Evolutionary conservation across 2,113 vertebrate genomes (phyloP).

Genomic region (Saimiri boliviensis): DNA sequence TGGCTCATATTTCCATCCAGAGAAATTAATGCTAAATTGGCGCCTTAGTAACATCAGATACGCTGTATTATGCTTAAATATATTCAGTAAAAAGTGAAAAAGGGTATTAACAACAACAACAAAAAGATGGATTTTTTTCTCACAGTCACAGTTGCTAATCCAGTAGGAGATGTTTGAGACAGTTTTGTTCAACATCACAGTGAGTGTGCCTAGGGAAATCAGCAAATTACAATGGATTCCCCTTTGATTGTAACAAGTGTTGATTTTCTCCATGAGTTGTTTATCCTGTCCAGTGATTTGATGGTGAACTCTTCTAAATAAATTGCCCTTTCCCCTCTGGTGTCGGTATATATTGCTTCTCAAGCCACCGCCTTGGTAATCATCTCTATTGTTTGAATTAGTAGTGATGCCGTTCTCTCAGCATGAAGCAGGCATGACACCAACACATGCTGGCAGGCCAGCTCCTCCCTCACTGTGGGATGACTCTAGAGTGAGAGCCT

Average conservation of each 20-base stretch:
- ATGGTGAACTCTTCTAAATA: conserved; percentile 74
- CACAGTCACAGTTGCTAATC: not conserved
- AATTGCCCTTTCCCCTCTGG: conserved; percentile 68
- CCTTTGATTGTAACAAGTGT: conserved; percentile 61
- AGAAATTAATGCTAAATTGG: conserved; percentile 58
- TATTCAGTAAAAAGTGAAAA: conserved; percentile 31
- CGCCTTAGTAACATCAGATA: conserved; percentile 45
- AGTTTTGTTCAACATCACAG: not conserved
- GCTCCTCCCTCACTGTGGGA: not conserved
- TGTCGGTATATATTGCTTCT: conserved; percentile 58
- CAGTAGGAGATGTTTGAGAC: conserved; percentile 30
- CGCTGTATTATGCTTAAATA: not conserved
- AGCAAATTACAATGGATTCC: not conserved
- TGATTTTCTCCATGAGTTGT: conserved; percentile 64
- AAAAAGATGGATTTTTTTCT: conserved; percentile 13
- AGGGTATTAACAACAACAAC: not conserved
- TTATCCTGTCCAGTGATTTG: conserved; percentile 76
- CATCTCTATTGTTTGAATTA: conserved; percentile 60
- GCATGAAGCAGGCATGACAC: not conserved
- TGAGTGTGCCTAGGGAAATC: not conserved
- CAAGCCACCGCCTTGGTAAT: conserved; percentile 61
- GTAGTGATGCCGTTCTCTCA: conserved; percentile 58
- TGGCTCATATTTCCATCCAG: conserved; percentile 29
- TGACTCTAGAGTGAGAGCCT: not conserved
- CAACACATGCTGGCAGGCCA: not conserved